Conservation (phyloP, 2,113 vertebrate species). For the Protobothrops flavoviridis region DNA sequence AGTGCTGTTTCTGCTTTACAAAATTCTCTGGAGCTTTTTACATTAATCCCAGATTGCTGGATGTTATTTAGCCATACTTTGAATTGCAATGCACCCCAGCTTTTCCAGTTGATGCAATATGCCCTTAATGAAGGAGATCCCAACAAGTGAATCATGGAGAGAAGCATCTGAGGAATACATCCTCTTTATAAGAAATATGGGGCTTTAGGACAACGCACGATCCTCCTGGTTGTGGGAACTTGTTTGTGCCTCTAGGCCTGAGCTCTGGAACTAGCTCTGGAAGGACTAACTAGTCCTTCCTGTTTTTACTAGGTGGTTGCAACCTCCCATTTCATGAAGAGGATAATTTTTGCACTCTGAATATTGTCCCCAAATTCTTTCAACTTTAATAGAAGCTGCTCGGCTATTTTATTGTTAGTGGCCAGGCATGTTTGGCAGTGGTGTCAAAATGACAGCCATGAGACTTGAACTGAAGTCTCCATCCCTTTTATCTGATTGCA, state of each 20-base stretch:
- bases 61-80: background rate
- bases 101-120: background rate
- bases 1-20: background rate
- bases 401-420: background rate
- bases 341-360: background rate
- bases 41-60: background rate
- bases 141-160: background rate
- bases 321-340: background rate
- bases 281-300: background rate
- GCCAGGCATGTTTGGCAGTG: background rate
- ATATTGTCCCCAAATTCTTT: background rate
- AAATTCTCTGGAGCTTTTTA: background rate
- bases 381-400: background rate
- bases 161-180: background rate
- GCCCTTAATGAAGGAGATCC: background rate
- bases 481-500: background rate
- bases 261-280: too few relatives aligned
- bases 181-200: background rate
- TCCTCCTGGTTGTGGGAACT: background rate
- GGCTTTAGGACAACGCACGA: background rate
- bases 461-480: background rate
- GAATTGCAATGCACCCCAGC: background rate
- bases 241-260: background rate
- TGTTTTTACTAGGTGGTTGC: background rate
- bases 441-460: background rate